A percentile compares a stretch with the other conserved stretches of the same genome.
phyloP scores from a whole-genome alignment of 2,113 vertebrate genomes.

The Burhinus oedicnemus region DNA sequence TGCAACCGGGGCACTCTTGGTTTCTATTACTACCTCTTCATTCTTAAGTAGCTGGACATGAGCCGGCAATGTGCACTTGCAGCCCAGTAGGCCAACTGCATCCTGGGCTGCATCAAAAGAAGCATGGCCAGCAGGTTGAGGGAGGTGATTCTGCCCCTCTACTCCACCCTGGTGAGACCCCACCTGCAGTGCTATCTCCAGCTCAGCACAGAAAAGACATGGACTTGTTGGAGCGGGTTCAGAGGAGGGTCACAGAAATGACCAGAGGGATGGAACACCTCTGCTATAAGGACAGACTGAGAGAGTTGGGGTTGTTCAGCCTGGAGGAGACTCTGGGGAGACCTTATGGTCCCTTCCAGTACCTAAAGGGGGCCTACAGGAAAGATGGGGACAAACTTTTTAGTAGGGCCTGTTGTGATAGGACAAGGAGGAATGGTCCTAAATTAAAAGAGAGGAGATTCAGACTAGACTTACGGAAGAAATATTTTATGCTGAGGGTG shows the following conservation, averaged over 20 bases:
- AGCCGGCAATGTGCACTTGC: background rate
- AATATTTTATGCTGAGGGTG: background rate
- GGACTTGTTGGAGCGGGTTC: background rate
- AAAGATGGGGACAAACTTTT: background rate
- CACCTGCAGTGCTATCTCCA: background rate
- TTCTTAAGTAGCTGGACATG: background rate
- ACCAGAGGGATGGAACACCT: background rate
- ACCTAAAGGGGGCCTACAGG: background rate
- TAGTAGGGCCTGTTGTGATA: background rate
- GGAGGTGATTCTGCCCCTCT: background rate
- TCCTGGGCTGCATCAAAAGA: background rate
- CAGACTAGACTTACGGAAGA: background rate
- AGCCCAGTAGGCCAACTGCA: background rate
- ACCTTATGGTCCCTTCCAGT: background rate
- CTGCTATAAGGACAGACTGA: background rate
- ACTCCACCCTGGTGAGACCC: background rate
- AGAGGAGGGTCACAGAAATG: background rate
- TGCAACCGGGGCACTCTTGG: background rate
- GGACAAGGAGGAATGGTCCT: background rate
- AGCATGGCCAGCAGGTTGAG: background rate
- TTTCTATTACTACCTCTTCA: background rate
- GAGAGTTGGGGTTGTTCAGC: background rate
- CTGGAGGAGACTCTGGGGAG: background rate
- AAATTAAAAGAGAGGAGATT: background rate
- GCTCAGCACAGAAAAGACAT: background rate